phyloP scores from a whole-genome alignment of 2,888 invertebrate species.

The Dendrolimus houi region DNA sequence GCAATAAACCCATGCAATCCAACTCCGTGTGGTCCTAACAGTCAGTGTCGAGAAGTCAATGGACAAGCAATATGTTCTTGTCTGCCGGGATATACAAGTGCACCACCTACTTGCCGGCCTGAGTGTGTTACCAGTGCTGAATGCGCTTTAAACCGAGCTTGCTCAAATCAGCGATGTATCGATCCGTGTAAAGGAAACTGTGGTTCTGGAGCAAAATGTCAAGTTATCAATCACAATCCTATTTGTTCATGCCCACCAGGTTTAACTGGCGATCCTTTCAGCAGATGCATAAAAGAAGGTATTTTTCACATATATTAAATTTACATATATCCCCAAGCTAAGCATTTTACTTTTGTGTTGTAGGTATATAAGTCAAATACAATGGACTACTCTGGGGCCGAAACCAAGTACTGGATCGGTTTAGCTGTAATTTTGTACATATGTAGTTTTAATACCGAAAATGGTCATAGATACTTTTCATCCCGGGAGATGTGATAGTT shows the following conservation, averaged over 20 bases:
- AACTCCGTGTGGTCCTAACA: slow-evolving; percentile 84
- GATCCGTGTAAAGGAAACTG: slow-evolving; percentile 86
- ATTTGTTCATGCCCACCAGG: slow-evolving; percentile 81
- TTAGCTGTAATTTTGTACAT: too few relatives aligned
- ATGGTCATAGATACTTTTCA: too few relatives aligned
- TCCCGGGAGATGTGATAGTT: too few relatives aligned
- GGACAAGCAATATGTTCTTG: slow-evolving; percentile 84
- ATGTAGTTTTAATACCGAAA: too few relatives aligned
- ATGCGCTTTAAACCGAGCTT: slow-evolving; percentile 80
- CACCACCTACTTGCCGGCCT: slow-evolving; percentile 83
- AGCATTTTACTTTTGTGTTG: neutral
- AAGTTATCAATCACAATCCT: slow-evolving; percentile 85
- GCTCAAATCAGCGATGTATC: slow-evolving; percentile 81
- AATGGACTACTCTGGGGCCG: neutral
- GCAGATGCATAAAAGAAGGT: slow-evolving; percentile 79
- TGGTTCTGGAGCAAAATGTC: slow-evolving; percentile 81
- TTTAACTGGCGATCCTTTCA: slow-evolving; percentile 84
- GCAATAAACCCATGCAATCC: slow-evolving; percentile 79
- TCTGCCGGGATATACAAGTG: slow-evolving; percentile 79
- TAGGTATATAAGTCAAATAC: neutral
- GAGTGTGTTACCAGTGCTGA: slow-evolving; percentile 83
- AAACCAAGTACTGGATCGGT: too few relatives aligned
- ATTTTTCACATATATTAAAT: slow-evolving; percentile 24
- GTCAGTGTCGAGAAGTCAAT: slow-evolving; percentile 80
- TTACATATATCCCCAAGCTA: too few relatives aligned